A percentile compares a stretch with the other conserved stretches of the same genome.
phyloP scores from a whole-genome alignment of 2,797 vertebrate species.

The Danio albolineatus region DNA sequence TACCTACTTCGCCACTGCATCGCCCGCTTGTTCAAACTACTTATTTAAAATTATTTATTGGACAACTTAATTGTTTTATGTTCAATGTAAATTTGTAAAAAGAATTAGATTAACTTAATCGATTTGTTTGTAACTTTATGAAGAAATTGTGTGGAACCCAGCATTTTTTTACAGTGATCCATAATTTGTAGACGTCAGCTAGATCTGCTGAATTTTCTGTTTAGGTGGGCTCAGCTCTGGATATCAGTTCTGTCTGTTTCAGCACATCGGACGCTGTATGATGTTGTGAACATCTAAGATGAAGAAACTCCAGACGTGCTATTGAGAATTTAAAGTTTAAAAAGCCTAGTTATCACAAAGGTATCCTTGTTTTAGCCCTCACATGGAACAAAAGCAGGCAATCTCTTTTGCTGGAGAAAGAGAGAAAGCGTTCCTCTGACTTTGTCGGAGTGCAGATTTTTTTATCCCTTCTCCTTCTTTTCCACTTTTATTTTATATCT shows the following conservation, averaged over 20 bases:
- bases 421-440: conserved; percentile 51
- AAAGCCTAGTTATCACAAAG: conserved; percentile 42
- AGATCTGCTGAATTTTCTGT: conserved; percentile 25
- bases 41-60: no score
- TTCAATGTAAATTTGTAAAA: no score
- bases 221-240: conserved; percentile 24
- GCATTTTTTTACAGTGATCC: no score
- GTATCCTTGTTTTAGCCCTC: conserved; percentile 18
- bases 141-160: no score
- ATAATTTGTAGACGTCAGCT: conserved; percentile 5
- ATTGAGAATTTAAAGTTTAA: conserved; percentile 28
- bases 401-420: conserved; percentile 1
- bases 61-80: no score
- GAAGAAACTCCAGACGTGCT: not conserved
- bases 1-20: no score
- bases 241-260: conserved; percentile 10
- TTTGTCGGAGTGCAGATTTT: conserved; percentile 55
- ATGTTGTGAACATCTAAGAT: conserved; percentile 1
- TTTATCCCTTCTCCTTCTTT: conserved; percentile 38
- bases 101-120: no score
- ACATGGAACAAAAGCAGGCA: conserved; percentile 29
- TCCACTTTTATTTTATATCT: conserved; percentile 57
- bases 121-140: no score
- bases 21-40: no score
- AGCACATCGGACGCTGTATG: not conserved